These are phyloP conservation scores for Lerema accius DNA, from an alignment of 1,140 invertebrate genomes.

Conservation along the genomic window DNA sequence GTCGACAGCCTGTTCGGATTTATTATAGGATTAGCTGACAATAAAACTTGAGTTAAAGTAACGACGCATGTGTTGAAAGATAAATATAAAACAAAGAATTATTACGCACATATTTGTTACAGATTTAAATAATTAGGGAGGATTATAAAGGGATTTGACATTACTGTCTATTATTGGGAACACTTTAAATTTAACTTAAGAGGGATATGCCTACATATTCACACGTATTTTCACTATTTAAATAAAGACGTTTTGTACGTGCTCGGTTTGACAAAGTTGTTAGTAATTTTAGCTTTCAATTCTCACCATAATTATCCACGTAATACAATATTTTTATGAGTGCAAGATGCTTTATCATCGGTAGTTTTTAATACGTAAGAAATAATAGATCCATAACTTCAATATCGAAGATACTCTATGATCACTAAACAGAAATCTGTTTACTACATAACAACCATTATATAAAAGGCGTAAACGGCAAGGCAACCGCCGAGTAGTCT, in stretches of 20 bases:
- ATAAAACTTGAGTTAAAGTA: conserved; percentile 57
- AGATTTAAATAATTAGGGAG: conserved; percentile 29
- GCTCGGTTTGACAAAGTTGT: too few relatives aligned
- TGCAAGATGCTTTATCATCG: too few relatives aligned
- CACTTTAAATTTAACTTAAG: not conserved
- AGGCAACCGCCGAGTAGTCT: conserved; percentile 44
- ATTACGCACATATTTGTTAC: conserved; percentile 38
- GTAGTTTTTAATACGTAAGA: too few relatives aligned
- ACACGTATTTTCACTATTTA: not conserved
- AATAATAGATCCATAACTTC: too few relatives aligned
- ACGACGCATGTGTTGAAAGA: conserved; percentile 50
- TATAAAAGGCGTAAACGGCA: conserved; percentile 44
- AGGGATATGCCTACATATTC: too few relatives aligned
- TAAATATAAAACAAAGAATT: conserved; percentile 46
- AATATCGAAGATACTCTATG: too few relatives aligned
- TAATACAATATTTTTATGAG: too few relatives aligned
- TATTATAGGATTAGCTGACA: conserved; percentile 54
- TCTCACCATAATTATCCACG: too few relatives aligned
- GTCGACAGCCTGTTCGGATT: conserved; percentile 45
- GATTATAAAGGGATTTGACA: not conserved
- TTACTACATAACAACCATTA: conserved; percentile 45
- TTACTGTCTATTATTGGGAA: not conserved
- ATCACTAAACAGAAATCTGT: conserved; percentile 4
- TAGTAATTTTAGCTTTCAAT: too few relatives aligned
- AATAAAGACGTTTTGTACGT: not conserved